A percentile compares a stretch with the other conserved stretches of the same genome.
Conservation (phyloP, 92 coral and sea anemone species). For the Palythoa grandis region DNA sequence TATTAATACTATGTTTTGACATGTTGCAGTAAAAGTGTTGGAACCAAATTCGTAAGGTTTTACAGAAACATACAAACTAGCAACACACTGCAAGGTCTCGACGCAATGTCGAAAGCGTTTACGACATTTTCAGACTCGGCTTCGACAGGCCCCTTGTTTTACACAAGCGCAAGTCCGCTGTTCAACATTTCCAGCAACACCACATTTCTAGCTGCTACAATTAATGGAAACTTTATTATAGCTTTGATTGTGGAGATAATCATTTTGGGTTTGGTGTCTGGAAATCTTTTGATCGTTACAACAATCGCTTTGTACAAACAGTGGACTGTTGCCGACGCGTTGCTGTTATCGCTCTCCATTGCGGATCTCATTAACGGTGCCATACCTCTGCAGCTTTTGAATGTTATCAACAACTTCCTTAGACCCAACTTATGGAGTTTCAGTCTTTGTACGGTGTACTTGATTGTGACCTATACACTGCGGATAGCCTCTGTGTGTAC, state of each 20-base stretch:
- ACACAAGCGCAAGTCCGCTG: neutral
- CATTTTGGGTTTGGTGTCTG: conserved; percentile 62
- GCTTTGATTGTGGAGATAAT: conserved; percentile 78
- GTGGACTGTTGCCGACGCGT: conserved; percentile 82
- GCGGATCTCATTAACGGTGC: conserved; percentile 85
- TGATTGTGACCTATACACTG: conserved; percentile 79
- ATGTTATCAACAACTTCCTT: conserved; percentile 73
- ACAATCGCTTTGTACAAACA: conserved; percentile 80
- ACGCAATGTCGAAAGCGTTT: neutral
- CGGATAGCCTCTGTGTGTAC: conserved; percentile 95
- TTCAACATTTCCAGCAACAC: neutral
- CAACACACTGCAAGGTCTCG: neutral
- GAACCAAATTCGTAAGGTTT: neutral
- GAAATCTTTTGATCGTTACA: conserved; percentile 73
- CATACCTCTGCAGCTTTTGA: conserved; percentile 78
- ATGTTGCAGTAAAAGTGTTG: neutral
- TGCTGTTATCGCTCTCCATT: conserved; percentile 80
- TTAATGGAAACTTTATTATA: conserved; percentile 43
- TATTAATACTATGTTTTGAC: neutral
- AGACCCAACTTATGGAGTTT: conserved; percentile 78
- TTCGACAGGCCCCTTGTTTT: neutral
- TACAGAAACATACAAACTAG: neutral
- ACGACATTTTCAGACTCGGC: neutral
- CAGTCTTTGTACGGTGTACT: conserved; percentile 73
- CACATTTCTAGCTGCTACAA: neutral